Evolutionary conservation across 2,888 invertebrate genomes (phyloP).

Genomic region (Microctonus hyperodae): DNA sequence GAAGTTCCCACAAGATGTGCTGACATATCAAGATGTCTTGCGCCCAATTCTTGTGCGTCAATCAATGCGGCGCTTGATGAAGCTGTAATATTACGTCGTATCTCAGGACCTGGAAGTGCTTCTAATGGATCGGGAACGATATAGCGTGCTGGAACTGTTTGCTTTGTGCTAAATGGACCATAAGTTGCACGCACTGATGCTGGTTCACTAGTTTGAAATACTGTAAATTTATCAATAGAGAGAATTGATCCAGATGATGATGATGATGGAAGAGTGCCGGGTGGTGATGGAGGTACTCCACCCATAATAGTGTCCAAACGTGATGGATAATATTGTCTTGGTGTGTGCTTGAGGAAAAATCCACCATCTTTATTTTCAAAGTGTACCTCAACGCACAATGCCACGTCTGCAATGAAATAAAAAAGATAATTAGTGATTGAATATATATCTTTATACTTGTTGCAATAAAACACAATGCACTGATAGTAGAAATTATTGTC

Average conservation of each 20-base stretch:
- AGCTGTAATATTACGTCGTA: conserved; percentile 48
- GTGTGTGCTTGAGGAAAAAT: conserved; percentile 86
- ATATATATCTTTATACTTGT: no score
- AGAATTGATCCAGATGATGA: conserved; percentile 73
- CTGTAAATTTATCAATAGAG: conserved; percentile 87
- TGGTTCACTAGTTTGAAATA: conserved; percentile 89
- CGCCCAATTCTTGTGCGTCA: conserved; percentile 71
- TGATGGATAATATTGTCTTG: conserved; percentile 71
- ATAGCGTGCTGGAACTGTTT: conserved; percentile 89
- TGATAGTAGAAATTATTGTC: no score
- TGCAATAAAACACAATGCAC: no score
- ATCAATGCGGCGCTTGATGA: conserved; percentile 65
- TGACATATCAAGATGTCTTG: conserved; percentile 86
- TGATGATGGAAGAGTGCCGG: conserved; percentile 57
- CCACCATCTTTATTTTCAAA: conserved; percentile 92
- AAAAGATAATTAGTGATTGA: no score
- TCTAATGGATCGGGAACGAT: conserved; percentile 86
- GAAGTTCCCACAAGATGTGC: conserved; percentile 91
- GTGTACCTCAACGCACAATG: conserved; percentile 83
- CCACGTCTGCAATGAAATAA: conserved; percentile 70
- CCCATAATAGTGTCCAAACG: conserved; percentile 46
- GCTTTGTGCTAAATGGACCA: conserved; percentile 94
- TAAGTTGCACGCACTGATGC: conserved; percentile 91
- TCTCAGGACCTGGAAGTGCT: conserved; percentile 64
- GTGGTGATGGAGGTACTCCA: conserved; percentile 35